phyloP scores from a whole-genome alignment of 2,113 vertebrate genomes.

The Sylvietta virens region DNA sequence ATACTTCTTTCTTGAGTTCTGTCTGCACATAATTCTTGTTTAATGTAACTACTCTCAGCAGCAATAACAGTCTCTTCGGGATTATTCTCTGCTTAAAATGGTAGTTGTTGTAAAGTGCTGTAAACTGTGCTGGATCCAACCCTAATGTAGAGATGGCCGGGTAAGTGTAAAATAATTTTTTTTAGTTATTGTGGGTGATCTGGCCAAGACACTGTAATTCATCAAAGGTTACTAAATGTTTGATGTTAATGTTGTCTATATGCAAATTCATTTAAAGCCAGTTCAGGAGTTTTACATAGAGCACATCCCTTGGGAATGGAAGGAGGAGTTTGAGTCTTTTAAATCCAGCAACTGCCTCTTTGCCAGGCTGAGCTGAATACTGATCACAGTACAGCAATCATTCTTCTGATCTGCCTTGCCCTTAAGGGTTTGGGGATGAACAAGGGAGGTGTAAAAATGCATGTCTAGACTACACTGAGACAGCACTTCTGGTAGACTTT shows the following conservation, averaged over 20 bases:
- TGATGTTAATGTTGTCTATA: neutral
- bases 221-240: neutral
- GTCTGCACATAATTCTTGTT: neutral
- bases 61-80: neutral
- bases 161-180: neutral
- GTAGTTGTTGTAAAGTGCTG: neutral
- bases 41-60: neutral
- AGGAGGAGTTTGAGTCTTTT: neutral
- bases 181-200: neutral
- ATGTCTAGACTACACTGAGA: neutral
- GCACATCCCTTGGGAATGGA: neutral
- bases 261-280: neutral
- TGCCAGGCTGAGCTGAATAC: neutral
- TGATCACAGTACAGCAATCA: neutral
- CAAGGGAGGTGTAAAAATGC: neutral
- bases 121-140: neutral
- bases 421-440: neutral
- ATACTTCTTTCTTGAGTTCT: neutral
- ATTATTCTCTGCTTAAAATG: neutral
- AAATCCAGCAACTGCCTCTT: neutral
- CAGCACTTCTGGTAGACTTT: neutral
- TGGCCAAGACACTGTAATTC: neutral
- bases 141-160: neutral
- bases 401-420: neutral
- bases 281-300: neutral